These are phyloP conservation scores for Cryptotis parvus DNA, from an alignment of 2,113 vertebrate genomes.

Conservation along the genomic window DNA sequence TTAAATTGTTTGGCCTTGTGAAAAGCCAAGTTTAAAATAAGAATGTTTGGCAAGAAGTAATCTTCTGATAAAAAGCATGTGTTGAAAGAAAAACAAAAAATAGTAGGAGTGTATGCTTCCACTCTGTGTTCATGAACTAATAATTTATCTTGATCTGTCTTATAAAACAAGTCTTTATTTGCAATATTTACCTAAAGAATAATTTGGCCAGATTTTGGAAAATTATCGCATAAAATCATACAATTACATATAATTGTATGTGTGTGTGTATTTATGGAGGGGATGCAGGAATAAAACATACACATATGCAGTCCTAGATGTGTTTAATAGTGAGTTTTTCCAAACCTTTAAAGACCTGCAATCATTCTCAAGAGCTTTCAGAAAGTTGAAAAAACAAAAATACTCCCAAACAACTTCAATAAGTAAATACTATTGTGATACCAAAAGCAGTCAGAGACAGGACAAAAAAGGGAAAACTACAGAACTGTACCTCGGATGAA, in stretches of 20 bases:
- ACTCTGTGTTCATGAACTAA: neutral
- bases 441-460: no score
- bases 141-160: neutral
- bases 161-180: neutral
- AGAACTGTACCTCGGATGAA: no score
- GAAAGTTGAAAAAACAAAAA: no score
- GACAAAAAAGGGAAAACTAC: no score
- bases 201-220: neutral
- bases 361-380: no score
- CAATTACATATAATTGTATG: neutral
- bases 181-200: neutral
- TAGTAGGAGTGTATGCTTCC: neutral
- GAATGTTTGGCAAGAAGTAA: constrained; percentile 32
- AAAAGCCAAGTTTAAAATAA: constrained; percentile 64
- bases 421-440: no score
- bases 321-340: no score
- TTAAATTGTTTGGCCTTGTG: constrained; percentile 48
- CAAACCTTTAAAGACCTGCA: no score
- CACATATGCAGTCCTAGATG: neutral
- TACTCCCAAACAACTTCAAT: no score
- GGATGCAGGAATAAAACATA: neutral
- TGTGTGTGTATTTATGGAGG: neutral
- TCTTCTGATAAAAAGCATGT: constrained; percentile 67
- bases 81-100: constrained; percentile 52
- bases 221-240: neutral